A percentile compares a stretch with the other conserved stretches of the same genome.
Evolutionary conservation across 2,888 invertebrate species (phyloP).

Genomic region (Drosophila diplacantha): DNA sequence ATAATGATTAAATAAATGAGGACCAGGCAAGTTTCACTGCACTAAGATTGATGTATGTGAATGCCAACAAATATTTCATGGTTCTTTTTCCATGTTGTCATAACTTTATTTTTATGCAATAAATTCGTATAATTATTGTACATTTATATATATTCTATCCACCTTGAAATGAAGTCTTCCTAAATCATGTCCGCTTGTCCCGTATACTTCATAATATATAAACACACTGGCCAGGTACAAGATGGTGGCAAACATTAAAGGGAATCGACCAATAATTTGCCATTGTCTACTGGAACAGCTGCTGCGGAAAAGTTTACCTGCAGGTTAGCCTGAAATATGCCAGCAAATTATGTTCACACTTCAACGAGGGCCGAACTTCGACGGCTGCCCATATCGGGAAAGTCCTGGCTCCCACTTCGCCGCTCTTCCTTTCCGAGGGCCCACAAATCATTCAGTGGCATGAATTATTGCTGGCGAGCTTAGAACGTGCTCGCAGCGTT

Average conservation of each 20-base stretch:
- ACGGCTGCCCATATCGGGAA: constrained; percentile 37
- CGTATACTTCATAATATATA: neutral
- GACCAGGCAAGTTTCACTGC: neutral
- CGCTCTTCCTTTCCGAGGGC: constrained; percentile 30
- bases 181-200: neutral
- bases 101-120: neutral
- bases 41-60: no score
- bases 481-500: constrained; percentile 70
- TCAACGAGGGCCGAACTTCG: constrained; percentile 47
- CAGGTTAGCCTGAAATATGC: constrained; percentile 44
- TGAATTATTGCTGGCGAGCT: constrained; percentile 69
- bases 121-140: neutral
- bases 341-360: constrained; percentile 66
- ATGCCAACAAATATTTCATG: no score
- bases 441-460: constrained; percentile 75
- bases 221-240: neutral
- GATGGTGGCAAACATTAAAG: constrained; percentile 8
- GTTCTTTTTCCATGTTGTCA: neutral
- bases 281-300: constrained; percentile 30
- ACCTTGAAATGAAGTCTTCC: neutral
- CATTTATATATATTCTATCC: neutral
- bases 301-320: constrained; percentile 47
- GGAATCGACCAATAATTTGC: constrained; percentile 16
- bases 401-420: neutral
- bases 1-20: neutral